Base-by-base conservation (phyloP, 2,113 vertebrate species). In the Pygoscelis adeliae region DNA sequence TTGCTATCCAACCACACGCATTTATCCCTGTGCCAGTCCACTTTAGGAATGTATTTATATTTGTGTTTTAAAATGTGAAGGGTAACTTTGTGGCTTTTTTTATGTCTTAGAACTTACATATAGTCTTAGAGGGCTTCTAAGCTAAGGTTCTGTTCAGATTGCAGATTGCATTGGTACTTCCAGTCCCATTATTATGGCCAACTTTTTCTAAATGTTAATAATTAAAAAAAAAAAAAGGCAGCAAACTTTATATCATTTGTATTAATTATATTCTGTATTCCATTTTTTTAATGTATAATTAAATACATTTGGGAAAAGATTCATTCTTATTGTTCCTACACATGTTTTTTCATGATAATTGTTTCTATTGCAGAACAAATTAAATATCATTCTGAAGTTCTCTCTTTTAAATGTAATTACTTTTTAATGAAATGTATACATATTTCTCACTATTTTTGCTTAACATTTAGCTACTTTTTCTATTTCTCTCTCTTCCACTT, bases 361-460 rank as follows among this genome's bases (percentile, higher is more conserved):
- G 13, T 92, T 96, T 92, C n/a, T 83, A 38, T 40, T 77, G 34
- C 30, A 77, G 50, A 90, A 69, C 53, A 91, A 95, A 91, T 97
- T 95, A 93, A 95, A 89, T 82, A 93, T 42, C 3, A 49, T 77
- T 74, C 17, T 53, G 8, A 90, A 95, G 34, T 88, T 93, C 40
- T 83, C 26, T 83, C 56, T 22, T 88, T 91, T 92, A 69, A 66
- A 80, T 53, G 18, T 80, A 96, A 88, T 94, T 94, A 83, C 26
- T 6, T 86, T 91, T 94, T 88, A 95, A 92, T 92, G 34, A 92
- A 92, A 88, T 62, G 26, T 90, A 86, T 78, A 83, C 17, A 23
- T 80, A 83, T 77, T 90, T 92, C 77, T 93, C 29, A 82, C n/a
- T 66, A 25, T 46, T 92, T 73, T 8, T 73, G 15, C 4, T 65